Conservation (phyloP, 2,113 vertebrate species). For the Kryptolebias marmoratus region DNA sequence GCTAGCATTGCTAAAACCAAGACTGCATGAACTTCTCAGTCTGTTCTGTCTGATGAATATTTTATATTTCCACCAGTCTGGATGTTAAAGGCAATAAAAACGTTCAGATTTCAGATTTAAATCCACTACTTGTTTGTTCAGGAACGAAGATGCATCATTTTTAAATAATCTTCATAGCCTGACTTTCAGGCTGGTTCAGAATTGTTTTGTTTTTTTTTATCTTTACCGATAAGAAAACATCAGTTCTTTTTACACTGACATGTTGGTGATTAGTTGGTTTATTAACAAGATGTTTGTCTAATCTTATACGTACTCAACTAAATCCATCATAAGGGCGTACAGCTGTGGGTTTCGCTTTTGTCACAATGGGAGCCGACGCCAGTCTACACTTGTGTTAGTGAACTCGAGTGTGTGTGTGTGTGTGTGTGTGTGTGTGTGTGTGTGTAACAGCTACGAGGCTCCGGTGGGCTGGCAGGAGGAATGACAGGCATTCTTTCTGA, state of each 20-base stretch:
- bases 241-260: background rate
- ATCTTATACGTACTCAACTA: background rate
- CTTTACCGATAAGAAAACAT: no score
- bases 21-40: no score
- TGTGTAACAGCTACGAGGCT: conserved; percentile 72
- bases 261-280: background rate
- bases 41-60: no score
- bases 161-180: no score
- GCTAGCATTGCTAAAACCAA: no score
- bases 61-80: no score
- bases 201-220: no score
- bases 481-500: conserved; percentile 62
- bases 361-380: conserved; percentile 22
- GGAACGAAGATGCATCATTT: no score
- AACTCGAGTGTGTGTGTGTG: conserved; percentile 28
- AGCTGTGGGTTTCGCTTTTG: conserved; percentile 7
- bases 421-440: background rate
- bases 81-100: no score
- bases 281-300: background rate
- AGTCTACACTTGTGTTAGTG: conserved; percentile 41
- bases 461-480: conserved; percentile 49
- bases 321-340: conserved; percentile 16
- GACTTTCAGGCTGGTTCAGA: no score
- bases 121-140: no score
- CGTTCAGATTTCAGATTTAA: no score